Evolutionary conservation across 64 coral and sea anemone species (phyloP), one percentile per base, ranked within the genome.

Genomic region (Porites lutea): DNA sequence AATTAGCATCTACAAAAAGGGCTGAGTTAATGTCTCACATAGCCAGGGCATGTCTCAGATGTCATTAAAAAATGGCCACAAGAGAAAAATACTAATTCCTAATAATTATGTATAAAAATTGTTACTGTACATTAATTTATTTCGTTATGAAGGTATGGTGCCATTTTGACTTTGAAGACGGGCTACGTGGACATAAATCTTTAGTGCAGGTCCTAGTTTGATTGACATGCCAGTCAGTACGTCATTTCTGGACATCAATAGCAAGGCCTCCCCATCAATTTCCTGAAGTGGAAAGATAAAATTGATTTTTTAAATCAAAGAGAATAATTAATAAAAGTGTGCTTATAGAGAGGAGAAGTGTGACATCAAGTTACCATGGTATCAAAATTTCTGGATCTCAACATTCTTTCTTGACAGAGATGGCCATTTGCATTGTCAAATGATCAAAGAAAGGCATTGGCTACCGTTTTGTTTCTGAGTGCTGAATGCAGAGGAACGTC

Each of bases 191-290:
- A 89, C 92, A 59, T 97, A 97, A 75, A 97, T 97, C 71, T 97
- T 97, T 45, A 97, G 48, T 6, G 95, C 95, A 52, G 95, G 95
- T 3, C 95, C 95, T 13, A 97, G 83, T 70, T 97, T 97, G n/a
- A 97, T 71, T 14, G 95, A 94, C 91, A 97, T 93, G 14, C 95
- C 95, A 6, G 95, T 97, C 19, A 97, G 47, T 1, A 97, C 95
- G 69, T 97, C 95, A 82, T 93, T 97, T 82, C 95, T 91, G 13
- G 95, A 97, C 95, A 97, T 97, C 55, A 97, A 65, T 4, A 97
- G 83, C 58, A 97, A 90, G 3, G 95, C 95, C 67, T 89, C 87
- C 15, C 95, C 95, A 71, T 97, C 95, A 82, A 97, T 97, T 82
- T 97, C 95, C 95, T 97, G 6, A 86, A 92, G 46, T 43, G 13